Evolutionary conservation across 2,797 vertebrate genomes (phyloP).

Genomic region (Triplophysa yarkandensis): DNA sequence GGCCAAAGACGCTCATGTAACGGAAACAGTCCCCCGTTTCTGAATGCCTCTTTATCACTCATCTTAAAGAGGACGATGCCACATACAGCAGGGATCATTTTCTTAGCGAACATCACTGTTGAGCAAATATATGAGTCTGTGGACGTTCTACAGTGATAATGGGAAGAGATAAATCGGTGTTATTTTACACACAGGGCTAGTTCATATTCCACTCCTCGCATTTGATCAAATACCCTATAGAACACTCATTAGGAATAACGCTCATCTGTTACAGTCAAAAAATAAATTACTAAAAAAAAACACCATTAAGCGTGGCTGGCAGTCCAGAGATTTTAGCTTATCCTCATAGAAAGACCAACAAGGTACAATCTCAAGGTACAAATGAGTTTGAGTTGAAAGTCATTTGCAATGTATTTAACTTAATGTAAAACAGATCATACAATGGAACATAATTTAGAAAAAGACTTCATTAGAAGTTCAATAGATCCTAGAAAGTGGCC

Average conservation of each 20-base stretch:
- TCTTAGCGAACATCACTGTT: neutral
- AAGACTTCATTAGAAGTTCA: neutral
- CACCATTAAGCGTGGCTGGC: constrained; percentile 13
- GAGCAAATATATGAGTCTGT: constrained; percentile 22
- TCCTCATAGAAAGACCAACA: neutral
- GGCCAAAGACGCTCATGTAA: constrained; percentile 79
- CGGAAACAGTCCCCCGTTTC: constrained; percentile 76
- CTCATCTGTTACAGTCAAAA: constrained; percentile 12
- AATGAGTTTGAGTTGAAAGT: neutral
- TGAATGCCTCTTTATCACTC: constrained; percentile 47
- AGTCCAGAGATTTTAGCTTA: neutral
- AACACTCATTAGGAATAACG: constrained; percentile 20
- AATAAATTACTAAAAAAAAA: constrained; percentile 5
- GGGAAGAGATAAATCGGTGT: constrained; percentile 27
- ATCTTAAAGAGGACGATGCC: constrained; percentile 40
- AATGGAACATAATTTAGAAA: neutral
- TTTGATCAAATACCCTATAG: constrained; percentile 21
- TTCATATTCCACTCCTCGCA: constrained; percentile 29
- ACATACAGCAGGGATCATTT: constrained; percentile 29
- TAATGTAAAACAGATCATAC: neutral
- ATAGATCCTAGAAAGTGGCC: neutral
- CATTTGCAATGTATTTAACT: neutral
- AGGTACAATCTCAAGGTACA: neutral
- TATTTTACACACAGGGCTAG: constrained; percentile 30
- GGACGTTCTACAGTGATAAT: constrained; percentile 7